Conservation (phyloP, 2,113 vertebrate species). For the Cryptotis parvus region DNA sequence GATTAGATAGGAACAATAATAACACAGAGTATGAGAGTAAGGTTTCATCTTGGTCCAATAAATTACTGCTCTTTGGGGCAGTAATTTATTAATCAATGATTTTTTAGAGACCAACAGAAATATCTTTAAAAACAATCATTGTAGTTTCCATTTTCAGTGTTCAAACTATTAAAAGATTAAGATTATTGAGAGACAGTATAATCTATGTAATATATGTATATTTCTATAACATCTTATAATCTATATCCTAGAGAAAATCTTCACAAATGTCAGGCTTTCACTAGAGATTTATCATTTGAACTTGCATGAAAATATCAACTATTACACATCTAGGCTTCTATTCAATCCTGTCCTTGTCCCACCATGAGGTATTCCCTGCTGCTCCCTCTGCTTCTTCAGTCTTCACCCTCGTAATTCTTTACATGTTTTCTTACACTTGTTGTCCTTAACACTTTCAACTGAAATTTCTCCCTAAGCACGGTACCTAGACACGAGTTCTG, state of each 20-base stretch:
- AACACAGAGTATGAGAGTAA: neutral
- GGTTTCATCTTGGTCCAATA: neutral
- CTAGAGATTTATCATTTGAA: neutral
- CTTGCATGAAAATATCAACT: neutral
- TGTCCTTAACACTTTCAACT: neutral
- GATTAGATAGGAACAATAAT: slow-evolving; percentile 12
- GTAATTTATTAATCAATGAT: neutral
- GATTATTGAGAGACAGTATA: neutral
- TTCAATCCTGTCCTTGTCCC: fast-evolving
- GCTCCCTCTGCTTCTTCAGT: neutral
- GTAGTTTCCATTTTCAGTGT: neutral
- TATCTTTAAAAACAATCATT: neutral
- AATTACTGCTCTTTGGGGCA: neutral
- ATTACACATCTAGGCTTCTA: neutral
- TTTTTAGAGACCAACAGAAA: neutral
- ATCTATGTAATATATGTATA: no score
- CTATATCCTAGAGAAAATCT: neutral
- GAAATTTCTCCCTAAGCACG: neutral
- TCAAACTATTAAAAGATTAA: neutral
- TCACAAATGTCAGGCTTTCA: neutral
- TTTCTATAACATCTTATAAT: neutral
- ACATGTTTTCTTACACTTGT: neutral
- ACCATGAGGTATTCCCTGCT: neutral
- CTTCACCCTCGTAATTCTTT: neutral
- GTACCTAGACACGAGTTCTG: neutral